Evolutionary conservation across 2,113 vertebrate genomes (phyloP).

Genomic region (Sylvilagus bachmani): DNA sequence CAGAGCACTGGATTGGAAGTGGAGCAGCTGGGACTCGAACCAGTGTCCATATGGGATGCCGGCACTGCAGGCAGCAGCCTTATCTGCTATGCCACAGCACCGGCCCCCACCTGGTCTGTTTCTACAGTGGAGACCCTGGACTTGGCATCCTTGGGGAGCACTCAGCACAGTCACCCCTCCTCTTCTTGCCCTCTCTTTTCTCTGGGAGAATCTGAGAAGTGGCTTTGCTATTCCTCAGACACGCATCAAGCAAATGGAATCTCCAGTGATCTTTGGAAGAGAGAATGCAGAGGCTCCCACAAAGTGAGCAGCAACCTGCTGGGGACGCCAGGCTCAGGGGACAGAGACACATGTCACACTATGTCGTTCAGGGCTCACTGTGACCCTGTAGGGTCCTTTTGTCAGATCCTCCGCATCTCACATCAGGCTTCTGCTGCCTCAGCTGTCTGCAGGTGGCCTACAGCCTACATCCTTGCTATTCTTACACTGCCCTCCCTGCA

Average conservation of each 20-base stretch:
- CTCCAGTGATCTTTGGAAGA: not conserved
- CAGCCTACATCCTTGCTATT: rapidly evolving
- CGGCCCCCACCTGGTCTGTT: not conserved
- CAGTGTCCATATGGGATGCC: too few species aligned
- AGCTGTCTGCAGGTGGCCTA: not conserved
- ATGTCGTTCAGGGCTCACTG: not conserved
- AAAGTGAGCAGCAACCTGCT: not conserved
- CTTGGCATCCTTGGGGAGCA: not conserved
- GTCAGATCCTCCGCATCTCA: rapidly evolving
- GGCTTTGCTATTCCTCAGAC: rapidly evolving
- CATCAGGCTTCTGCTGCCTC: not conserved
- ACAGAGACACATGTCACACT: not conserved
- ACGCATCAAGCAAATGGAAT: not conserved
- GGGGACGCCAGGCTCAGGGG: not conserved
- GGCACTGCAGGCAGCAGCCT: too few species aligned
- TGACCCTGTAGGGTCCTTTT: not conserved
- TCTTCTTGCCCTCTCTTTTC: not conserved
- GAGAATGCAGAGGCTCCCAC: not conserved
- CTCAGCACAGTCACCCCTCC: rapidly evolving
- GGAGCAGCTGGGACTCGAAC: too few species aligned
- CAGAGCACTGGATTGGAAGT: too few species aligned
- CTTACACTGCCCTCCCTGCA: rapidly evolving
- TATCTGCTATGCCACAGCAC: too few species aligned
- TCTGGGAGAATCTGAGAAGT: not conserved
- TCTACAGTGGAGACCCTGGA: not conserved